A percentile compares a stretch with the other conserved stretches of the same genome.
phyloP scores from a whole-genome alignment of 2,113 vertebrate species.

The Oncorhynchus masou region DNA sequence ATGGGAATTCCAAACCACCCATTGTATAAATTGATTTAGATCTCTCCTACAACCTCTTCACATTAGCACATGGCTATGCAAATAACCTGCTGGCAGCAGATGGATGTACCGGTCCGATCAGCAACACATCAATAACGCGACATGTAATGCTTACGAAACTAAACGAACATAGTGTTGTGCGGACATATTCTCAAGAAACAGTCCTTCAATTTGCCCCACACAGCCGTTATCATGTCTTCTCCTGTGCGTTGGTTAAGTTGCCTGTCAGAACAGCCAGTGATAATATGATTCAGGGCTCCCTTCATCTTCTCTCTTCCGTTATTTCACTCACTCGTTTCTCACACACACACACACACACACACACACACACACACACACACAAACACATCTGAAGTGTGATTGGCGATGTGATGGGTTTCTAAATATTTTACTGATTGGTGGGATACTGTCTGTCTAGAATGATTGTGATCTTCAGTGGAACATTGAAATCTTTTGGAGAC shows the following conservation, averaged over 20 bases:
- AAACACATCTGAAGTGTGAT: too few species aligned
- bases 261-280: conserved; percentile 6
- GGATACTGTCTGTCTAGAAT: too few species aligned
- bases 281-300: conserved; percentile 4
- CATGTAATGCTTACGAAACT: background rate
- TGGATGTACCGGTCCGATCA: background rate
- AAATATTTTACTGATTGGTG: too few species aligned
- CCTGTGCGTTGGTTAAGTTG: background rate
- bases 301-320: background rate
- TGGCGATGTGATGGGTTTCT: too few species aligned
- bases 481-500: too few species aligned
- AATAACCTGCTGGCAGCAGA: background rate
- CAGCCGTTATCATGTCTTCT: background rate
- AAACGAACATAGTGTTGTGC: background rate
- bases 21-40: too few species aligned
- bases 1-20: too few species aligned
- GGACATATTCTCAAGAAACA: background rate
- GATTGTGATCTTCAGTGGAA: too few species aligned
- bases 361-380: too few species aligned
- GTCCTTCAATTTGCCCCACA: background rate
- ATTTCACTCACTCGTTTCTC: too few species aligned
- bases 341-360: too few species aligned
- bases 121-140: background rate
- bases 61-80: background rate
- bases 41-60: too few species aligned